Evolutionary conservation across 2,888 invertebrate species (phyloP).

Genomic region (Drosophila siamana): DNA sequence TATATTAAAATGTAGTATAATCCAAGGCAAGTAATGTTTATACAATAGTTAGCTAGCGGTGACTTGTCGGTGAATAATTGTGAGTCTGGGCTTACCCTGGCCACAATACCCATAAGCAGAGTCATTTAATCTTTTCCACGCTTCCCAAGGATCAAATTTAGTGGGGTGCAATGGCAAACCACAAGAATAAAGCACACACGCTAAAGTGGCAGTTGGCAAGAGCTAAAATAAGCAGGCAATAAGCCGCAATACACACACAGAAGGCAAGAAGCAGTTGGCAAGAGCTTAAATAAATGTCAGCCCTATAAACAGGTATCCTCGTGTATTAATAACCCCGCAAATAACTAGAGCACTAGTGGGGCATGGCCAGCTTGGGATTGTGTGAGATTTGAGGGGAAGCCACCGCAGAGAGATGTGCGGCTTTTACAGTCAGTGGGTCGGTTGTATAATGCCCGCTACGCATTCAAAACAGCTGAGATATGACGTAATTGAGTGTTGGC

Average conservation of each 20-base stretch:
- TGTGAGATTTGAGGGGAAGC: slow-evolving; percentile 7
- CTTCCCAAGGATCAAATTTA: no score
- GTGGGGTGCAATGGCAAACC: neutral
- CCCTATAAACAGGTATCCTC: slow-evolving; percentile 30
- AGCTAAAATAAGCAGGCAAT: slow-evolving; percentile 29
- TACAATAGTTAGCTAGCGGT: no score
- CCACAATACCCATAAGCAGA: no score
- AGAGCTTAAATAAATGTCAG: slow-evolving; percentile 52
- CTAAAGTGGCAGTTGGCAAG: slow-evolving; percentile 26
- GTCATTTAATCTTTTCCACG: no score
- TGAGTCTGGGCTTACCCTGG: no score
- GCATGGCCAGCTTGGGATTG: slow-evolving; percentile 4
- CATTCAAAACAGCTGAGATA: slow-evolving; percentile 84
- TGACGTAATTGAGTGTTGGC: slow-evolving; percentile 84
- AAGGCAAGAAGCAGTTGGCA: slow-evolving; percentile 16
- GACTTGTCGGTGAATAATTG: no score
- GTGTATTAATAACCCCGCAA: slow-evolving; percentile 31
- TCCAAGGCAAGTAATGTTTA: no score
- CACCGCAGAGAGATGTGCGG: slow-evolving; percentile 12
- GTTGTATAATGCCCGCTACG: slow-evolving; percentile 67
- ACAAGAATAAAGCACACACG: slow-evolving; percentile 14
- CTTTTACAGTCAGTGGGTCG: slow-evolving; percentile 20
- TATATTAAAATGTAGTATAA: no score
- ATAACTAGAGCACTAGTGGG: slow-evolving; percentile 18
- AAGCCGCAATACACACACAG: slow-evolving; percentile 31